Conservation (phyloP, 2,888 invertebrate genomes). For the Polyploca ridens region DNA sequence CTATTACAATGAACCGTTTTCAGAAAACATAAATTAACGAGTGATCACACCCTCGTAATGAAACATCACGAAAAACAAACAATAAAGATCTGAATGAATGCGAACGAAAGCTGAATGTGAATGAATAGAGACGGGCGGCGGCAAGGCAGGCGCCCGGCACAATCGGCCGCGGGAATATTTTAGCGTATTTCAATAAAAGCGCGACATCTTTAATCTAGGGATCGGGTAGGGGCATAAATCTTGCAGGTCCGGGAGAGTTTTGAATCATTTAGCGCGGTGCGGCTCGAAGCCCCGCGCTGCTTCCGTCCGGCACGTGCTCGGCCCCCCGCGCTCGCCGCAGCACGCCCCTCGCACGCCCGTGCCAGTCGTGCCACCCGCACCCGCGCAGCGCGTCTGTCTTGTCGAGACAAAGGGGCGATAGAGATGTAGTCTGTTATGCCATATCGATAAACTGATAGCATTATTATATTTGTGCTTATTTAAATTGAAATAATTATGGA, state of each 20-base stretch:
- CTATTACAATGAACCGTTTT: conserved; percentile 31
- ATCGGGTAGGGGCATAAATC: conserved; percentile 82
- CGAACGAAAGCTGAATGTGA: conserved; percentile 67
- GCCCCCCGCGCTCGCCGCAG: conserved; percentile 32
- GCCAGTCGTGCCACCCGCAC: conserved; percentile 50
- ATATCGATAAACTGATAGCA: conserved; percentile 34
- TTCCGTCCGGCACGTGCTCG: conserved; percentile 82
- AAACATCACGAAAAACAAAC: conserved; percentile 70
- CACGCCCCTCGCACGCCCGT: conserved; percentile 40
- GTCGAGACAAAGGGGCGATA: conserved; percentile 83
- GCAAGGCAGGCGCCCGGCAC: conserved; percentile 24
- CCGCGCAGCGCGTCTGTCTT: conserved; percentile 79
- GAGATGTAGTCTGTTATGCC: conserved; percentile 47
- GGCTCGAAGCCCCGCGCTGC: conserved; percentile 72
- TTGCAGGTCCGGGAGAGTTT: conserved; percentile 82
- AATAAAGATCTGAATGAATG: conserved; percentile 74
- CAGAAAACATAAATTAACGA: conserved; percentile 49
- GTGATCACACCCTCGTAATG: conserved; percentile 51
- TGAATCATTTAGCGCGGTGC: conserved; percentile 83
- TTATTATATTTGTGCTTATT: not conserved
- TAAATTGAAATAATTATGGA: no score
- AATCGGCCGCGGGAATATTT: conserved; percentile 56
- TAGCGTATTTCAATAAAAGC: conserved; percentile 81
- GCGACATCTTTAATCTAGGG: conserved; percentile 84
- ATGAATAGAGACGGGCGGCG: conserved; percentile 48